These are phyloP conservation scores for Lycia hirtaria DNA, from an alignment of 2,888 invertebrate species.

Conservation along the genomic window DNA sequence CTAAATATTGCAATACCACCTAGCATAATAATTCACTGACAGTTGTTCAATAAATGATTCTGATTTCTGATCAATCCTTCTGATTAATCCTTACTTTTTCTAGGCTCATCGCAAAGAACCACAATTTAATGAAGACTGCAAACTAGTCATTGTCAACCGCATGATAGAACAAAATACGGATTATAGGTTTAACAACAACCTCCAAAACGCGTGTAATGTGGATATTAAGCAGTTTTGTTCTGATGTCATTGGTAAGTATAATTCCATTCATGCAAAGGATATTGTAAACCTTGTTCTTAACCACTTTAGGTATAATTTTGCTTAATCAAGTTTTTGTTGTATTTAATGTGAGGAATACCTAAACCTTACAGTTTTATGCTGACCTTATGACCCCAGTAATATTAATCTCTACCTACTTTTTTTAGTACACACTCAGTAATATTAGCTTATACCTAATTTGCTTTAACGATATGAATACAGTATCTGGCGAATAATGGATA, in stretches of 20 bases:
- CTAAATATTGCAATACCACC: too few species aligned
- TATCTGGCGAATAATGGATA: too few species aligned
- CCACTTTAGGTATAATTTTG: neutral
- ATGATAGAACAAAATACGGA: slow-evolving; percentile 96
- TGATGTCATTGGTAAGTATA: slow-evolving; percentile 72
- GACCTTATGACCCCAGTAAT: neutral
- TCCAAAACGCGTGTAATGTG: slow-evolving; percentile 91
- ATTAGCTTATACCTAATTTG: too few species aligned
- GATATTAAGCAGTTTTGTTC: slow-evolving; percentile 90
- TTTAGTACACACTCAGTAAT: too few species aligned
- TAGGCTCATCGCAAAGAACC: slow-evolving; percentile 90
- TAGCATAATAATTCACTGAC: too few species aligned
- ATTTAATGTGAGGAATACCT: neutral
- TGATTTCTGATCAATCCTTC: too few species aligned
- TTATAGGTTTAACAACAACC: slow-evolving; percentile 93
- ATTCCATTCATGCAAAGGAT: neutral
- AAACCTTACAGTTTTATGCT: neutral
- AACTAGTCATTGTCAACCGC: slow-evolving; percentile 92
- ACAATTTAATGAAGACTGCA: slow-evolving; percentile 93
- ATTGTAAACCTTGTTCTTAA: neutral
- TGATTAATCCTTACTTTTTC: slow-evolving; percentile 48
- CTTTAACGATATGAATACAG: too few species aligned
- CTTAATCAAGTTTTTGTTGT: neutral
- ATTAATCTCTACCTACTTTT: too few species aligned
- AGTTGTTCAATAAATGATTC: too few species aligned